phyloP scores from a whole-genome alignment of 30 jellyfish, hydroid and myxozoan genomes.

The Phacellophora camtschatica region DNA sequence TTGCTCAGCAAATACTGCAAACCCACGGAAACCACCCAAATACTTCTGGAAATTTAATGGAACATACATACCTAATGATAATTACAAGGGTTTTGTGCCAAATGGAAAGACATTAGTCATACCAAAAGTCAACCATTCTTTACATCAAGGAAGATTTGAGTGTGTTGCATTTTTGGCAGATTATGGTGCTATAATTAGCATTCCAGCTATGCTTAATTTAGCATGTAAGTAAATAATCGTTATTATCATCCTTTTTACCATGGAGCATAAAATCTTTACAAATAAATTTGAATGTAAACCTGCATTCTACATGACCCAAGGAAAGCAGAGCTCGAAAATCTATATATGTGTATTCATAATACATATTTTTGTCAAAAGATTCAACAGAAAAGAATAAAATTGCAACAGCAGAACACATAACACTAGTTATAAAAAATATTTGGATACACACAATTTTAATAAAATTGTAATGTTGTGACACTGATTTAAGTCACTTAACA shows the following conservation, averaged over 20 bases:
- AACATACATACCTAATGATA: neutral
- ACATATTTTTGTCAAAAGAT: no score
- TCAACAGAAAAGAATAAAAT: no score
- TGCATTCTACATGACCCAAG: no score
- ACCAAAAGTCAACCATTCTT: neutral
- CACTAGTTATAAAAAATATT: no score
- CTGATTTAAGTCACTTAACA: no score
- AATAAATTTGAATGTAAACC: no score
- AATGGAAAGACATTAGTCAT: conserved; percentile 4
- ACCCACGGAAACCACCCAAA: conserved; percentile 1
- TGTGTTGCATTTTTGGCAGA: conserved; percentile 25
- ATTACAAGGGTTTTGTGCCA: neutral
- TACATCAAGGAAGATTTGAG: conserved; percentile 43
- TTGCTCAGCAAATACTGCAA: conserved; percentile 20
- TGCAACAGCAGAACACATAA: no score
- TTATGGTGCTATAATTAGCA: conserved; percentile 55
- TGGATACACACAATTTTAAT: no score
- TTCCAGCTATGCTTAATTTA: conserved; percentile 31
- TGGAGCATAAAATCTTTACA: neutral
- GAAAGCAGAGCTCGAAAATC: no score
- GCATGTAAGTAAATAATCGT: conserved; percentile 72
- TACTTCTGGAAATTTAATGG: conserved; percentile 62
- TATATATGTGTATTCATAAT: no score
- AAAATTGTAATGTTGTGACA: no score
- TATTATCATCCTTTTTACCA: neutral